These are phyloP conservation scores for Perithous albicinctus DNA, from an alignment of 2,888 invertebrate genomes.

Conservation along the genomic window DNA sequence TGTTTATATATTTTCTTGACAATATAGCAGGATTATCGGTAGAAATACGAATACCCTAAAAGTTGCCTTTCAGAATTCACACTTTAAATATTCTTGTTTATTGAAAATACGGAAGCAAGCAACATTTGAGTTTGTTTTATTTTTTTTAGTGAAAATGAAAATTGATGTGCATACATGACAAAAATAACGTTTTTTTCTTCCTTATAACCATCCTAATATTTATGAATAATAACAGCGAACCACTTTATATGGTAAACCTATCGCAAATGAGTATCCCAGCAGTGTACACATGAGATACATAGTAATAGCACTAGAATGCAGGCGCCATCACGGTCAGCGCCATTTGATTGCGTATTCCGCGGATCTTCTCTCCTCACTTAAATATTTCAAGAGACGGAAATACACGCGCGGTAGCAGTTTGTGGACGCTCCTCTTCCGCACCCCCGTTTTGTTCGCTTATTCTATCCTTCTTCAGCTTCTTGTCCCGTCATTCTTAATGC, in stretches of 20 bases:
- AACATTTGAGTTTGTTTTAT: not conserved
- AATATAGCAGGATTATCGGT: too few relatives aligned
- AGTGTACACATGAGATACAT: conserved; percentile 12
- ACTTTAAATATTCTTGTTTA: not conserved
- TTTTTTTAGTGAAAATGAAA: not conserved
- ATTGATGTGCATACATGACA: not conserved
- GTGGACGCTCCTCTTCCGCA: not conserved
- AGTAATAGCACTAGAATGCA: not conserved
- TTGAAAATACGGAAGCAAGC: not conserved
- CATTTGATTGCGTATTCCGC: conserved; percentile 24
- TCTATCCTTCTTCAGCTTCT: not conserved
- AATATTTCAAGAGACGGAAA: conserved; percentile 25
- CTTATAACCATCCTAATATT: conserved; percentile 2
- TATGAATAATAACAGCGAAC: conserved; percentile 6
- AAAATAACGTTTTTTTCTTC: conserved; percentile 9
- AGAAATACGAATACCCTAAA: too few relatives aligned
- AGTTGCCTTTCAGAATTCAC: too few relatives aligned
- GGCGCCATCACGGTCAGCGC: not conserved
- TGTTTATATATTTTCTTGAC: too few relatives aligned
- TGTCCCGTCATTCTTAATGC: conserved; percentile 4
- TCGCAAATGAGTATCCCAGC: not conserved
- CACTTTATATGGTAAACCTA: conserved; percentile 4
- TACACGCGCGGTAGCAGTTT: conserved; percentile 6
- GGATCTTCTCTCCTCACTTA: conserved; percentile 18
- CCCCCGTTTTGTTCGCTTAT: too few relatives aligned